Conservation (phyloP, 2,797 vertebrate genomes). For the Champsocephalus gunnari region DNA sequence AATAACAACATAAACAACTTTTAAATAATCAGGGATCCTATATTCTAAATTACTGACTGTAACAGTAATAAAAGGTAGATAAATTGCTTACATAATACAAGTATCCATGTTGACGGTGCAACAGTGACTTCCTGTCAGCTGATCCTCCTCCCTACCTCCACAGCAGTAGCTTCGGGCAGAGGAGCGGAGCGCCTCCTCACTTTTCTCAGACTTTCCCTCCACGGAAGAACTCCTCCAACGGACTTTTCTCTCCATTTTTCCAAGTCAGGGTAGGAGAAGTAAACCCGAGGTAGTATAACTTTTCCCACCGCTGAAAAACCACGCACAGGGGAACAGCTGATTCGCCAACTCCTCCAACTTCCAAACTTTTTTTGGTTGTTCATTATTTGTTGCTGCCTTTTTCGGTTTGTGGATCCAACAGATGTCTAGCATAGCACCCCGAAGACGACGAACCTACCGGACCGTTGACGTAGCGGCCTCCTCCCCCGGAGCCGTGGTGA, state of each 20-base stretch:
- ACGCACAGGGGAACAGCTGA: background rate
- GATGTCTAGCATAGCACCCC: slow-evolving; percentile 56
- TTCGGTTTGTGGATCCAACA: background rate
- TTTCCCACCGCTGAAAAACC: background rate
- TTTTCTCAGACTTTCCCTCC: background rate
- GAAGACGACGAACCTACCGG: slow-evolving; percentile 54
- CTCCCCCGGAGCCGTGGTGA: slow-evolving; percentile 50
- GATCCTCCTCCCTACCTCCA: slow-evolving; percentile 32
- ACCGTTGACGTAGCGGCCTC: slow-evolving; percentile 50
- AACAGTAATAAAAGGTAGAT: no score
- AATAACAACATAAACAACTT: no score
- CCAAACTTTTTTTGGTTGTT: background rate
- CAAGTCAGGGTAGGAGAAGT: no score
- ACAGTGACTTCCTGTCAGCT: background rate
- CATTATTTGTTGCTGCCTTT: background rate
- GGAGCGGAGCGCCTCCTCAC: slow-evolving; percentile 35
- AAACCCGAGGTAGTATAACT: background rate
- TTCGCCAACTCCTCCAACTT: background rate
- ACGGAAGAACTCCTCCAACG: slow-evolving; percentile 12
- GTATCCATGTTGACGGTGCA: no score
- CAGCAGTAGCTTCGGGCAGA: slow-evolving; percentile 33
- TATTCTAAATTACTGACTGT: no score
- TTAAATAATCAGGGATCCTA: no score
- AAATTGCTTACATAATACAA: no score
- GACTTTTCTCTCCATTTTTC: slow-evolving; percentile 49